A percentile compares a stretch with the other conserved stretches of the same genome.
Evolutionary conservation across 2,888 invertebrate genomes (phyloP).

Genomic region (Nymphalis polychloros): DNA sequence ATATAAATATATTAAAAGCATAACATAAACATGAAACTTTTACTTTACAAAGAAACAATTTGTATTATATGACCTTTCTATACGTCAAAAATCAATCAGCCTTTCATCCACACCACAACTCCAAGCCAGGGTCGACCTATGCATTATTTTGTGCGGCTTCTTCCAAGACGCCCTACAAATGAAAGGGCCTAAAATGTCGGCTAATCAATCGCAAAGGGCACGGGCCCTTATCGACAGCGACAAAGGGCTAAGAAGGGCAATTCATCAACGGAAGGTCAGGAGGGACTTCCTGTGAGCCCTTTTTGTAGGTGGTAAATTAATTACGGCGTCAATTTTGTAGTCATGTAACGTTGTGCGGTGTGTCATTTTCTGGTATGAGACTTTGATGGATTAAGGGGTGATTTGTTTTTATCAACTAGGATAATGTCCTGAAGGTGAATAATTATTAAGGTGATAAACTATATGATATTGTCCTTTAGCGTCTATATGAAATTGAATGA

Average conservation of each 20-base stretch:
- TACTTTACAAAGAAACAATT: neutral
- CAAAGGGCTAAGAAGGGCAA: constrained; percentile 66
- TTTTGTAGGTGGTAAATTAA: constrained; percentile 70
- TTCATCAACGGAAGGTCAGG: constrained; percentile 65
- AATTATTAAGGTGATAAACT: too few species aligned
- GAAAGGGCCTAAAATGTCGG: constrained; percentile 74
- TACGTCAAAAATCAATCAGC: constrained; percentile 16
- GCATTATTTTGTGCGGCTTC: constrained; percentile 58
- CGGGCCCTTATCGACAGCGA: constrained; percentile 53
- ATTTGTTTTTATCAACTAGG: neutral
- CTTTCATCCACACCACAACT: constrained; percentile 17
- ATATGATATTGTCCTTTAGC: too few species aligned
- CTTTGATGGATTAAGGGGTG: constrained; percentile 12
- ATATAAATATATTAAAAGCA: too few species aligned
- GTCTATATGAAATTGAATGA: too few species aligned
- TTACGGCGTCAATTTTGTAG: constrained; percentile 51
- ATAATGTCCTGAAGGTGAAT: too few species aligned
- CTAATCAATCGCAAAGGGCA: constrained; percentile 78
- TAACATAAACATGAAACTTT: too few species aligned
- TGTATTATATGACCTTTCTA: constrained; percentile 19
- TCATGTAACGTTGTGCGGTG: constrained; percentile 28
- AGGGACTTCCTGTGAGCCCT: constrained; percentile 47
- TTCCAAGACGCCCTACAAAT: constrained; percentile 66
- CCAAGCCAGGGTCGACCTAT: constrained; percentile 33
- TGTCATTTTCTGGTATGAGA: constrained; percentile 36